Evolutionary conservation across 2,888 invertebrate genomes (phyloP).

Genomic region (Zygaena filipendulae): DNA sequence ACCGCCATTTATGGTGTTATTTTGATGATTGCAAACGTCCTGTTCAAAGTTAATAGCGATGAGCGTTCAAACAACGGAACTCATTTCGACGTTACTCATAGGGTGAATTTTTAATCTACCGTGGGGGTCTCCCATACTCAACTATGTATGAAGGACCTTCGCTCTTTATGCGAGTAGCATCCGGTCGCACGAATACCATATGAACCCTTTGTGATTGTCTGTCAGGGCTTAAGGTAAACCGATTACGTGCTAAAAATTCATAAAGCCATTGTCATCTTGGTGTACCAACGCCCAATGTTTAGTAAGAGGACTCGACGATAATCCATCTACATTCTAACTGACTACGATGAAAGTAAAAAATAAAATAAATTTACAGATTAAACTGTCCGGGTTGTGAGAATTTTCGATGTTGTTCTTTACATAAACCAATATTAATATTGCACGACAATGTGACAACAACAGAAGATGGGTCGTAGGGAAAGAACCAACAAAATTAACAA

Average conservation of each 20-base stretch:
- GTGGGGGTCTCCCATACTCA: constrained; percentile 45
- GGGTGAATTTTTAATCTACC: constrained; percentile 57
- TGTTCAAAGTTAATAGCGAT: too few relatives aligned
- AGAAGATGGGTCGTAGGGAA: too few relatives aligned
- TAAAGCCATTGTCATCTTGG: constrained; percentile 46
- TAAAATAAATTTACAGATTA: too few relatives aligned
- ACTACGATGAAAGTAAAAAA: too few relatives aligned
- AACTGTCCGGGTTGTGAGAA: too few relatives aligned
- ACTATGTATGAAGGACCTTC: constrained; percentile 57
- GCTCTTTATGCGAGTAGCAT: constrained; percentile 35
- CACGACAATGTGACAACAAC: too few relatives aligned
- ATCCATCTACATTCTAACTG: too few relatives aligned
- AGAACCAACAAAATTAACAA: too few relatives aligned
- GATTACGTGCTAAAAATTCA: constrained; percentile 59
- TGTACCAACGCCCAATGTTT: constrained; percentile 31
- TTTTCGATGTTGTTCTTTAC: too few relatives aligned
- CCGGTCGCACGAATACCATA: constrained; percentile 46
- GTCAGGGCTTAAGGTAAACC: constrained; percentile 47
- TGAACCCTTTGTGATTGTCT: constrained; percentile 45
- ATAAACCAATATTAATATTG: too few relatives aligned
- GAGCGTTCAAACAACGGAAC: constrained; percentile 36
- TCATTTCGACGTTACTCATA: constrained; percentile 44
- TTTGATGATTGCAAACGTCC: too few relatives aligned
- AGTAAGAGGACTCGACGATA: constrained; percentile 34
- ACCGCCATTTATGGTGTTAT: too few relatives aligned